Base-by-base conservation (phyloP, 2,113 vertebrate species). In the Diadophis punctatus region DNA sequence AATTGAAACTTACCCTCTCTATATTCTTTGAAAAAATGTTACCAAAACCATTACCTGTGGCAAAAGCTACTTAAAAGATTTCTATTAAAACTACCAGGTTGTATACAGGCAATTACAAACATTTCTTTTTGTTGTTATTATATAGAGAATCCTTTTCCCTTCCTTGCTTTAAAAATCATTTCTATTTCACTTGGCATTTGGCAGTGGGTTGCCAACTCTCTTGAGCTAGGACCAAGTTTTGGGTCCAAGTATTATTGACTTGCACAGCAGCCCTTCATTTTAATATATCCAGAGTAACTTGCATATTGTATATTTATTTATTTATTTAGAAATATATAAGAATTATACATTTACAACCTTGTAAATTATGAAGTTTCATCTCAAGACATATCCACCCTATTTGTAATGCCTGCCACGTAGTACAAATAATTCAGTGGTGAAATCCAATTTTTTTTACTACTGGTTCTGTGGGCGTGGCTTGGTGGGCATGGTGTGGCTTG, bases 61-160 rank as follows among this genome's bases (percentile, higher is more conserved):
- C 95, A 96, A 96, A 96, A 97, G 91, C 93, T 86, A 96, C 88
- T 95, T 89, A 30, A 22, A 93, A n/a, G 48, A 94, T 93, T 96
- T 95, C 95, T 96, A 90, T 96, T 95, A 93, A 92, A 96, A 96
- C 94, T 91, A 95, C 90, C 91, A 96, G 91, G 95, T 96, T 96
- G 95, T 95, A 96, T 48, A 94, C 88, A 89, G 94, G 92, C 86
- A 87, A 68, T 91, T 96, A 93, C 87, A 97, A 97, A 96, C 92
- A 94, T 85, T 96, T 90, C 39, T 94, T 96, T 95, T 93, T 95
- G 89, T 95, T 95, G 96, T 95, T 97, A 48, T 95, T 97, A 48
- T 48, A 96, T 96, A 96, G 43, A 92, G 74, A 95, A 90, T 93
- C 89, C 87, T 60, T 23, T 46, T 27, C 23, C 4, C 53, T 14